Conservation (phyloP, 2,888 invertebrate genomes). For the Graphium colonna region DNA sequence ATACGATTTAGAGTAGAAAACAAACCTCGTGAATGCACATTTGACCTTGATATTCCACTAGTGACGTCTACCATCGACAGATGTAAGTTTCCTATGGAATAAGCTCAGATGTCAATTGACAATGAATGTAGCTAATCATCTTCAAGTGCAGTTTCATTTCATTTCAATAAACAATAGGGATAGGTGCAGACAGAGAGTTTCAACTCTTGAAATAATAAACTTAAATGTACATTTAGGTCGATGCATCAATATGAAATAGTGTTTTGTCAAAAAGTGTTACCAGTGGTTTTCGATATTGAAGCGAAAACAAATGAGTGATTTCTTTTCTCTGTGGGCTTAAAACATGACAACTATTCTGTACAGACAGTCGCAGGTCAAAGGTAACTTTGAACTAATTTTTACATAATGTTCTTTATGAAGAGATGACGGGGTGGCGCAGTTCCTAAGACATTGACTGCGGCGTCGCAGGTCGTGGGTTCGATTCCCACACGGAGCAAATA, state of each 20-base stretch:
- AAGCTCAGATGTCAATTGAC: slow-evolving; percentile 16
- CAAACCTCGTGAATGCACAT: no score
- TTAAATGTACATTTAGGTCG: neutral
- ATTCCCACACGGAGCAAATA: no score
- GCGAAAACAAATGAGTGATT: neutral
- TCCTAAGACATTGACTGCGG: no score
- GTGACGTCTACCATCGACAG: neutral
- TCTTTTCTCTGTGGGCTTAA: neutral
- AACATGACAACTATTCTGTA: neutral
- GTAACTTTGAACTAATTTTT: neutral
- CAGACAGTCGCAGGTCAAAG: neutral
- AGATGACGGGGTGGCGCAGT: no score
- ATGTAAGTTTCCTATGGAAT: slow-evolving; percentile 2
- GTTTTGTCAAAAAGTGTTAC: neutral
- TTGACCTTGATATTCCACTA: neutral
- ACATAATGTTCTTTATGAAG: neutral
- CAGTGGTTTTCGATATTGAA: neutral
- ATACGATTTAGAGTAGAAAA: no score
- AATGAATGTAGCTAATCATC: slow-evolving; percentile 15
- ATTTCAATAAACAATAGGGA: slow-evolving; percentile 2
- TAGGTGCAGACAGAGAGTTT: neutral
- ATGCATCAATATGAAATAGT: neutral
- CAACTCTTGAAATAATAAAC: no score
- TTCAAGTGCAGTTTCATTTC: slow-evolving; percentile 1
- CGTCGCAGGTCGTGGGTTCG: no score